Evolutionary conservation across 2,113 vertebrate genomes (phyloP), one percentile per base, ranked within the genome.

Genomic region (Brachyistius frenatus): DNA sequence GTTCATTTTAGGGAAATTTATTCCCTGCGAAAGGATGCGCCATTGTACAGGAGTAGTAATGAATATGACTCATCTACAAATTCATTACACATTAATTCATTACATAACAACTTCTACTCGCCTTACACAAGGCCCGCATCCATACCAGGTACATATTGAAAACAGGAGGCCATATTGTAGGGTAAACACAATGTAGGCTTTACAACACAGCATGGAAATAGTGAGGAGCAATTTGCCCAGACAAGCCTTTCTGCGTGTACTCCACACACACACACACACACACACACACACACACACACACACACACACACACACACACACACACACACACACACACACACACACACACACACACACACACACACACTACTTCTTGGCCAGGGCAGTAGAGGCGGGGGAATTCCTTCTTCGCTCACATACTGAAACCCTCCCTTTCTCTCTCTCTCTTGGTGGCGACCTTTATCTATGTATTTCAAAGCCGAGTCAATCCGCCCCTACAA

Each of bases 361-460:
- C 76, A 88, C 89, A 85, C 90, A 83, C 82, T 88, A 90, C 85
- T 91, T 91, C 88, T 94, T 93, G 91, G 90, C 90, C 76, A 33
- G 85, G 90, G 83, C 88, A 84, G 89, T 78, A 83, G 88, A 94
- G 94, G 94, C 86, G 91, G 94, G 94, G 94, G 93, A 95, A 95
- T 95, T 95, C 94, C 94, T 95, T 86, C 85, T 92, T 88, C 62
- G 68, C 90, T 93, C 64, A 76, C 89, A 92, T 91, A 88, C 86
- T 92, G 86, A 92, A 93, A 91, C 88, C 86, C 89, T 92, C 88
- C 87, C 85, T 87, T 80, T 82, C 82, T 66, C 84, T 83, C 62
- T 65, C 67, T 58, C 68, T 30, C 68, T 73, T 53, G 32, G 69
- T 86, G 76, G 80, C 91, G 87, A 94, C 94, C 93, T 95, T 94